Evolutionary conservation across 2,113 vertebrate species (phyloP).

Genomic region (Oryzias javanicus): DNA sequence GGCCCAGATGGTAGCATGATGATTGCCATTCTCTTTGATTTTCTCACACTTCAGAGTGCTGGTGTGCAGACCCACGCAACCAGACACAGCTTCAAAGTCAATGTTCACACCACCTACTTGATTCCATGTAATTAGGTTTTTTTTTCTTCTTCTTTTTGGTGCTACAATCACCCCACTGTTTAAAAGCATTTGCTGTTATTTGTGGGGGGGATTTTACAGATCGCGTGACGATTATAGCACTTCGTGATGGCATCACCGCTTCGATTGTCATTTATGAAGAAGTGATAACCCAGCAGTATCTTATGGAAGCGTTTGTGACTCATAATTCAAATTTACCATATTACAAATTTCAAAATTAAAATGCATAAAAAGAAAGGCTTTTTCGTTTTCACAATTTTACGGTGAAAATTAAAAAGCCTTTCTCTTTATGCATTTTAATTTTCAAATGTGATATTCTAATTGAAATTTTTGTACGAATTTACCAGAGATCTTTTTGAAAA

Average conservation of each 20-base stretch:
- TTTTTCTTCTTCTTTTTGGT: conserved; percentile 40
- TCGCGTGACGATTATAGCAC: conserved; percentile 20
- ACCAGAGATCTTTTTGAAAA: too few species aligned
- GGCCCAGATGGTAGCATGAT: conserved; percentile 74
- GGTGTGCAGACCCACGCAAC: conserved; percentile 59
- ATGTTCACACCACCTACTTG: conserved; percentile 51
- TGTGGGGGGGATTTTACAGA: conserved; percentile 31
- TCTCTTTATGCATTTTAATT: too few species aligned
- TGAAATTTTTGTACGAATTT: too few species aligned
- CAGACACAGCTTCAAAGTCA: conserved; percentile 59
- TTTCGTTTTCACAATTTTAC: too few species aligned
- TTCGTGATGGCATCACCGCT: conserved; percentile 23
- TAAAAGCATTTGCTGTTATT: conserved; percentile 45
- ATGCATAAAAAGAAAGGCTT: too few species aligned
- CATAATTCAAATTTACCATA: too few species aligned
- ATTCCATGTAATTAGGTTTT: conserved; percentile 48
- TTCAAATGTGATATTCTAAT: too few species aligned
- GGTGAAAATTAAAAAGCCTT: too few species aligned
- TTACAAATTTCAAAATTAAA: too few species aligned
- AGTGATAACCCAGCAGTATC: too few species aligned
- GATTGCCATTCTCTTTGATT: conserved; percentile 71
- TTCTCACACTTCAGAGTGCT: conserved; percentile 56
- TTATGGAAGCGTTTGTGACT: too few species aligned
- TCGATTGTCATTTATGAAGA: background rate
- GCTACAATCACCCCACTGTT: conserved; percentile 17